Evolutionary conservation across 1,140 invertebrate species (phyloP).

Genomic region (Bicyclus anynana): DNA sequence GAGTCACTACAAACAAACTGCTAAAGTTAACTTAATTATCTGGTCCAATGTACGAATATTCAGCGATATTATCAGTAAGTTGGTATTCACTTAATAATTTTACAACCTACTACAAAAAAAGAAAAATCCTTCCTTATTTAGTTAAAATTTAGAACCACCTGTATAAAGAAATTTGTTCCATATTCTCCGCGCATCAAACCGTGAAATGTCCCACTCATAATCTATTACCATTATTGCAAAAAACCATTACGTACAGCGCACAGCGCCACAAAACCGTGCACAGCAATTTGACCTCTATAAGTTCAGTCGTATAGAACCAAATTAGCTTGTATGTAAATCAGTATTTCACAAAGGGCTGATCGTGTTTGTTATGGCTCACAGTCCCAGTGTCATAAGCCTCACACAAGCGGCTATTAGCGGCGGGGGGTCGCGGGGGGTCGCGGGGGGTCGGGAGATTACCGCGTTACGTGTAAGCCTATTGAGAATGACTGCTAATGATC

Average conservation of each 20-base stretch:
- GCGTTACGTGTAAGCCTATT: constrained; percentile 23
- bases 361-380: neutral
- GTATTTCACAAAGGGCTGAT: neutral
- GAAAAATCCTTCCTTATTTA: too few species aligned
- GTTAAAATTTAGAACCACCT: constrained; percentile 24
- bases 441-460: constrained; percentile 23
- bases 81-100: too few species aligned
- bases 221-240: constrained; percentile 31
- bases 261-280: neutral
- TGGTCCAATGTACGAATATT: too few species aligned
- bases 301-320: neutral
- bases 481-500: neutral
- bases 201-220: constrained; percentile 43
- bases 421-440: constrained; percentile 4
- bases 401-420: constrained; percentile 23
- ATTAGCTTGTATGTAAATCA: neutral
- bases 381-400: constrained; percentile 7
- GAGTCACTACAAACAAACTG: too few species aligned
- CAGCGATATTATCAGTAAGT: too few species aligned
- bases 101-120: too few species aligned
- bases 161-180: constrained; percentile 32
- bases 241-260: constrained; percentile 5
- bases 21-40: too few species aligned
- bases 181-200: constrained; percentile 48
- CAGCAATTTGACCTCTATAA: neutral